Evolutionary conservation across 1,140 invertebrate species (phyloP).

Genomic region (Elysia chlorotica): DNA sequence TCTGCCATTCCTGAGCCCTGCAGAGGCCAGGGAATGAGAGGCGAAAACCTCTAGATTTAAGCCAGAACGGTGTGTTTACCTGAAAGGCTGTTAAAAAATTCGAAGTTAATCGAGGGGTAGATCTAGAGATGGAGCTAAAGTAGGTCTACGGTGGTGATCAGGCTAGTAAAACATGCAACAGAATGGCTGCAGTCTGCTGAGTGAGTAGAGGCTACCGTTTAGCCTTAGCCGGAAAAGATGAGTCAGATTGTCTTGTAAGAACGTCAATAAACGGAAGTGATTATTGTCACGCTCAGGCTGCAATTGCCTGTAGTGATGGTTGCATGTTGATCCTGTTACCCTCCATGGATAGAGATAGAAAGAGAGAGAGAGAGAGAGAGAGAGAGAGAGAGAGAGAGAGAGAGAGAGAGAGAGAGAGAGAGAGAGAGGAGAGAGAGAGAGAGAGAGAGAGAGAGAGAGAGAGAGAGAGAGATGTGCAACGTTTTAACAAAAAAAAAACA

Average conservation of each 20-base stretch:
- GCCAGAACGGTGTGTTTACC: neutral
- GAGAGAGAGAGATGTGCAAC: neutral
- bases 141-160: neutral
- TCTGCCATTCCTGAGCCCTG: conserved; percentile 42
- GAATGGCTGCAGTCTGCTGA: neutral
- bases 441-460: neutral
- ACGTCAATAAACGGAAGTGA: neutral
- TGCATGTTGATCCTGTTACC: too few relatives aligned
- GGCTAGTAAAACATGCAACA: neutral
- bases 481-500: too few relatives aligned
- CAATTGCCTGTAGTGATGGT: too few relatives aligned
- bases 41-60: neutral
- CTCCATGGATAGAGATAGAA: neutral
- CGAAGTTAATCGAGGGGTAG: neutral
- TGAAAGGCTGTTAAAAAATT: neutral
- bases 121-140: neutral
- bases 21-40: neutral
- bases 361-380: neutral
- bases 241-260: neutral
- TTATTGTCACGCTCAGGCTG: neutral
- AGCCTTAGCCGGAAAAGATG: neutral
- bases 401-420: neutral
- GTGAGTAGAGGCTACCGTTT: neutral
- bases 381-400: neutral
- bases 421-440: neutral